These are phyloP conservation scores for Drosophila fuyamai DNA, from an alignment of 1,140 invertebrate species.

Conservation along the genomic window DNA sequence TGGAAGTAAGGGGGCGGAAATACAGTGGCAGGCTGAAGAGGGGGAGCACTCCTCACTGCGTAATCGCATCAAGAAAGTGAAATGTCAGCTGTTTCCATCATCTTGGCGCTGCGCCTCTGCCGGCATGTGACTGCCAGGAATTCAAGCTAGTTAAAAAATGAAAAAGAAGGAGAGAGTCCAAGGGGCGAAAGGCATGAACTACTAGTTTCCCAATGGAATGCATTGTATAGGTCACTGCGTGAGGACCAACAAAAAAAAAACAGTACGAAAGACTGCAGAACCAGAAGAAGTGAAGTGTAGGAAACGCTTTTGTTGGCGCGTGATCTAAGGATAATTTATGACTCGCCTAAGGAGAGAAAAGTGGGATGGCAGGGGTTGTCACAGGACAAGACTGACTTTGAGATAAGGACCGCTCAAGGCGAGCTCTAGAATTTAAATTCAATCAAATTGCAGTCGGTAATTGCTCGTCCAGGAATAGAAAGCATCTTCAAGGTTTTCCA, in stretches of 20 bases:
- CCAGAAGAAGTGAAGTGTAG: conserved; percentile 22
- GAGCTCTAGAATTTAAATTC: conserved; percentile 47
- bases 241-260: conserved; percentile 27
- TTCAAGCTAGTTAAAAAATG: conserved; percentile 67
- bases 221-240: conserved; percentile 65
- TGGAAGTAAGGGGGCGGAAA: neutral
- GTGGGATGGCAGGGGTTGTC: conserved; percentile 3
- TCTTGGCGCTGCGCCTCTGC: conserved; percentile 36
- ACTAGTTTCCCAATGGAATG: conserved; percentile 51
- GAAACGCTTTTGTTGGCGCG: conserved; percentile 54
- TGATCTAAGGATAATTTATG: conserved; percentile 63
- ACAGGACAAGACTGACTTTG: conserved; percentile 32
- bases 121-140: conserved; percentile 61
- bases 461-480: conserved; percentile 32
- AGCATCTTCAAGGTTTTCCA: conserved; percentile 11
- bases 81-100: conserved; percentile 73
- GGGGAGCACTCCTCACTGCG: conserved; percentile 46
- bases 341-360: conserved; percentile 18
- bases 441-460: conserved; percentile 49
- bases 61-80: conserved; percentile 75
- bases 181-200: conserved; percentile 4
- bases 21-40: conserved; percentile 10
- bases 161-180: neutral
- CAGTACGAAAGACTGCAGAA: neutral
- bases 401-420: conserved; percentile 39